Percentiles rank a stretch among this genome's conserved stretches.
Evolutionary conservation across 1,140 invertebrate species (phyloP).

Genomic region (Zaprionus inermis): DNA sequence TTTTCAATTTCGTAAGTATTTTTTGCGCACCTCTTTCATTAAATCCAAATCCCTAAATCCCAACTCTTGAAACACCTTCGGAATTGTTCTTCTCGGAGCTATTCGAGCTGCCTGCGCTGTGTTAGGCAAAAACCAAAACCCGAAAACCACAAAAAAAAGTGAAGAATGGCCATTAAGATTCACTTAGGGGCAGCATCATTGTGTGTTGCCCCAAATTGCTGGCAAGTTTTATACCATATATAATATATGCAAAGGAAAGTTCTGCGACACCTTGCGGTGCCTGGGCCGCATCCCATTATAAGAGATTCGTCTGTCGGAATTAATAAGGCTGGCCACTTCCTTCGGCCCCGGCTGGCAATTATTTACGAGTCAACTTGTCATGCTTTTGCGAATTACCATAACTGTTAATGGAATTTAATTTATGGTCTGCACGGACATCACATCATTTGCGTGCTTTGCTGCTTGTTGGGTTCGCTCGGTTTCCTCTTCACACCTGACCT

Average conservation of each 20-base stretch:
- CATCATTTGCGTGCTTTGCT: no score
- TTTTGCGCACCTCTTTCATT: not conserved
- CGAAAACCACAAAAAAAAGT: not conserved
- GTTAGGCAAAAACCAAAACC: not conserved
- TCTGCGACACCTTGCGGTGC: conserved; percentile 14
- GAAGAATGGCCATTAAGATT: conserved; percentile 37
- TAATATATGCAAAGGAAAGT: not conserved
- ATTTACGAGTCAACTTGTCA: conserved; percentile 41
- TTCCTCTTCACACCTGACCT: not conserved
- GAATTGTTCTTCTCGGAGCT: conserved; percentile 13
- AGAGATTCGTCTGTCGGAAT: not conserved
- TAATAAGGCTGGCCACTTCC: not conserved
- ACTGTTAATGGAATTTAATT: conserved; percentile 4
- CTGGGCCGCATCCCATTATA: not conserved
- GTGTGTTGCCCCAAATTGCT: conserved; percentile 8
- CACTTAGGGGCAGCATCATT: conserved; percentile 29
- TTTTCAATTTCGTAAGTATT: no score
- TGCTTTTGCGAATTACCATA: conserved; percentile 28
- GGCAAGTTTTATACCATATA: conserved; percentile 6
- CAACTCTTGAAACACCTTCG: conserved; percentile 2
- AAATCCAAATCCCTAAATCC: not conserved
- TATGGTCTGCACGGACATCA: conserved; percentile 8
- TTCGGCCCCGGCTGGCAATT: not conserved
- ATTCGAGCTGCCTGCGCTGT: conserved; percentile 9
- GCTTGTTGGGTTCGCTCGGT: not conserved